phyloP scores from a whole-genome alignment of 1,140 invertebrate genomes.

The Calosoma granatense region DNA sequence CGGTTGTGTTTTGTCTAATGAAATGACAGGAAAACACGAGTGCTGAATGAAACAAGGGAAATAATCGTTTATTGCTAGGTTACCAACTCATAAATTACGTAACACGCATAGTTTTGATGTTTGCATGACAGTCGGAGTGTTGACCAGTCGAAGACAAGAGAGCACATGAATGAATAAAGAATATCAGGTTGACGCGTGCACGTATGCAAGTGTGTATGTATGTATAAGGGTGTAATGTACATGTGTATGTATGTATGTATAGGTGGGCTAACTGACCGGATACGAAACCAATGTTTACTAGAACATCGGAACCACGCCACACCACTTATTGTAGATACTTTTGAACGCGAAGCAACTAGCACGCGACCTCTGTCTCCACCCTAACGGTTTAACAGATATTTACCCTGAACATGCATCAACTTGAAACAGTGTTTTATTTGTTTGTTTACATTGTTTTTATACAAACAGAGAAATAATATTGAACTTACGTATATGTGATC shows the following conservation, averaged over 20 bases:
- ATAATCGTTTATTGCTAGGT: not conserved
- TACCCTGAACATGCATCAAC: too few relatives aligned
- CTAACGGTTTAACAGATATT: not conserved
- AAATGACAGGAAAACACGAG: too few relatives aligned
- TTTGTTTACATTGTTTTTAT: too few relatives aligned
- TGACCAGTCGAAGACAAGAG: not conserved
- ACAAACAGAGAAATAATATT: too few relatives aligned
- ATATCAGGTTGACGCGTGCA: not conserved
- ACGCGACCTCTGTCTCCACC: not conserved
- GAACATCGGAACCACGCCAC: slow-evolving; percentile 5
- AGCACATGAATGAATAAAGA: not conserved
- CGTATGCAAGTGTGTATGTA: not conserved
- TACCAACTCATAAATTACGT: not conserved
- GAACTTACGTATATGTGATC: too few relatives aligned
- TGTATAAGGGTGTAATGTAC: not conserved
- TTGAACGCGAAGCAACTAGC: not conserved
- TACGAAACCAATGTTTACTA: not conserved
- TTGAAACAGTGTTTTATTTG: too few relatives aligned
- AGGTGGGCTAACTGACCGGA: slow-evolving; percentile 6
- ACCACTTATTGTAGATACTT: slow-evolving; percentile 6
- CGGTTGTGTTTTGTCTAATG: too few relatives aligned
- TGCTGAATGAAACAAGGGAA: too few relatives aligned
- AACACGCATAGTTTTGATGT: slow-evolving; percentile 2
- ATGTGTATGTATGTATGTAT: not conserved
- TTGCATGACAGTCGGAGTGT: not conserved